Evolutionary conservation across 2,888 invertebrate species (phyloP).

Genomic region (Tipula confusa): DNA sequence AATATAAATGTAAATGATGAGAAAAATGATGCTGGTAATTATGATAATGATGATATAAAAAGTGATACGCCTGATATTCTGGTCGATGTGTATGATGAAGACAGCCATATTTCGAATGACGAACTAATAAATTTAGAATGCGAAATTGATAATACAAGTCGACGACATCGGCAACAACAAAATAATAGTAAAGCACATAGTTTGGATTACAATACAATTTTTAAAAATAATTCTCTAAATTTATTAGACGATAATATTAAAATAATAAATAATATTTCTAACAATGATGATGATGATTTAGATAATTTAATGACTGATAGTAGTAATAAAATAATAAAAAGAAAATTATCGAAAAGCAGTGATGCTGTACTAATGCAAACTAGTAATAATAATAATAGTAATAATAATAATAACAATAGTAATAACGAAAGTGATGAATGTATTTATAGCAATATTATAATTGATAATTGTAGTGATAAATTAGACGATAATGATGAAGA

Average conservation of each 20-base stretch:
- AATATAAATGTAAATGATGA: not conserved
- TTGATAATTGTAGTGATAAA: not conserved
- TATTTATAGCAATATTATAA: constrained; percentile 30
- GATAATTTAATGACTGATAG: constrained; percentile 27
- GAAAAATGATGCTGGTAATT: not conserved
- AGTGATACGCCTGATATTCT: not conserved
- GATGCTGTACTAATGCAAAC: constrained; percentile 28
- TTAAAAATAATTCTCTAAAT: not conserved
- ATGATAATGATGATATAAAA: not conserved
- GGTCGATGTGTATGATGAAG: not conserved
- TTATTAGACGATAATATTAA: constrained; percentile 26
- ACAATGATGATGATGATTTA: constrained; percentile 20
- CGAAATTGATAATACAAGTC: constrained; percentile 31
- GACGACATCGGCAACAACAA: not conserved
- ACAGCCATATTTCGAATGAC: not conserved
- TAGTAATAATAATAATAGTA: not conserved
- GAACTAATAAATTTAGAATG: constrained; percentile 36
- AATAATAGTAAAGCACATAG: constrained; percentile 27
- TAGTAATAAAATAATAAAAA: constrained; percentile 27
- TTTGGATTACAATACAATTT: not conserved
- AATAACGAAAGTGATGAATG: not conserved
- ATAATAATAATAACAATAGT: not conserved
- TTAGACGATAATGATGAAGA: constrained; percentile 33
- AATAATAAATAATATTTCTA: constrained; percentile 30
- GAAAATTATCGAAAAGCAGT: constrained; percentile 31